Conservation (phyloP, 2,888 invertebrate species). For the Eudemis profundana region DNA sequence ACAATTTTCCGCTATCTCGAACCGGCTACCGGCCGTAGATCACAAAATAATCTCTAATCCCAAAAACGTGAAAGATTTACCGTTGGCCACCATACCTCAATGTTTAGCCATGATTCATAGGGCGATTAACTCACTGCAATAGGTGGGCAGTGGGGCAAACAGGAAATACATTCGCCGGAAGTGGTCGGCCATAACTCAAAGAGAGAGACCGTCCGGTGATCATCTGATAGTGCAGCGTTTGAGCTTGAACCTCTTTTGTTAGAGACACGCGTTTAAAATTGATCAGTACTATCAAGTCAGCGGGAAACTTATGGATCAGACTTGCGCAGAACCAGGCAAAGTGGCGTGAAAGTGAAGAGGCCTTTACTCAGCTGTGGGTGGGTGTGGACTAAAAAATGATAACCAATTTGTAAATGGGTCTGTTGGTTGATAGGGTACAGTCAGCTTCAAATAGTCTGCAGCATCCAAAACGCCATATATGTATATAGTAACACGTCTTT, state of each 20-base stretch:
- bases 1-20: slow-evolving; percentile 13
- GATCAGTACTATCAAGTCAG: no score
- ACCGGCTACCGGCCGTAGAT: slow-evolving; percentile 23
- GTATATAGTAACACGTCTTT: no score
- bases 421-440: no score
- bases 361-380: no score
- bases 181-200: slow-evolving; percentile 79
- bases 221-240: slow-evolving; percentile 65
- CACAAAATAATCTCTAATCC: slow-evolving; percentile 37
- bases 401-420: no score
- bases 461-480: no score
- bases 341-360: no score
- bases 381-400: no score
- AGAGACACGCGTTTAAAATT: slow-evolving; percentile 9
- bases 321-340: no score
- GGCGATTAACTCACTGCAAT: slow-evolving; percentile 70
- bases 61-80: slow-evolving; percentile 41
- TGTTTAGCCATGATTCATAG: slow-evolving; percentile 79
- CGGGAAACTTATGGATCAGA: not conserved
- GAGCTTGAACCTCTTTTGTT: slow-evolving; percentile 49
- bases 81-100: slow-evolving; percentile 45
- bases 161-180: slow-evolving; percentile 79
- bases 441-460: no score
- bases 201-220: slow-evolving; percentile 68
- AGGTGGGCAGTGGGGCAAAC: slow-evolving; percentile 59